Percentiles rank a stretch among this genome's conserved stretches.
phyloP scores from a whole-genome alignment of 2,797 vertebrate genomes.

The Hylomyscus alleni region DNA sequence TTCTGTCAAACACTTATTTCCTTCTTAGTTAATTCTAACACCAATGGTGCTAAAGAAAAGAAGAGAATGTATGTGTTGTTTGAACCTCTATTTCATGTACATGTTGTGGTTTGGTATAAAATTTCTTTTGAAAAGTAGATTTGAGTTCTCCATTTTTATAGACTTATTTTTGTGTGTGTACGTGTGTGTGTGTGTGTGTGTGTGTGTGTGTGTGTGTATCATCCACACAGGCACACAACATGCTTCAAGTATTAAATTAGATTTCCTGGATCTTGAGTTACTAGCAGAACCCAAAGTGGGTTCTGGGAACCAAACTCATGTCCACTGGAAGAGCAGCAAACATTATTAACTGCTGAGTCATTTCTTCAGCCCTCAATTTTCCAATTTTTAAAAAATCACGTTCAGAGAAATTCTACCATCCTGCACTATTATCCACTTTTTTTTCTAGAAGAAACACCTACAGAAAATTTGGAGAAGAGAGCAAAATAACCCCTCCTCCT shows the following conservation, averaged over 20 bases:
- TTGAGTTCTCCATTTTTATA: not conserved
- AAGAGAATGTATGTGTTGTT: not conserved
- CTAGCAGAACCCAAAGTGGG: not conserved
- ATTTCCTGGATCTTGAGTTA: not conserved
- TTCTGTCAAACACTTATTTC: not conserved
- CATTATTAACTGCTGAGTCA: not conserved
- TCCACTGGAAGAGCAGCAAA: not conserved
- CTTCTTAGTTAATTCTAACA: not conserved
- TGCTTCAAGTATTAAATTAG: not conserved
- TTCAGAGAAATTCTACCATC: not conserved
- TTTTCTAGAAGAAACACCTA: constrained; percentile 19
- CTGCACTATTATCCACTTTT: not conserved
- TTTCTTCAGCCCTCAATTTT: not conserved
- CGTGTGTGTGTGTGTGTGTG: not conserved
- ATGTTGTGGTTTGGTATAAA: not conserved
- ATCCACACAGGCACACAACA: too few relatives aligned
- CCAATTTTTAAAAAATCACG: not conserved
- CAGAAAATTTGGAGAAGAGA: constrained; percentile 12
- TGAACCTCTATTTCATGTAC: not conserved
- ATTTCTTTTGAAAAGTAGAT: constrained; percentile 2
- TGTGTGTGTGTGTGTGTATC: not conserved
- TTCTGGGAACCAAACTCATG: not conserved
- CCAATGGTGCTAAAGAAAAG: not conserved
- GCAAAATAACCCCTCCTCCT: not conserved
- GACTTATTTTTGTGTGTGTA: not conserved